A percentile compares a stretch with the other conserved stretches of the same genome.
Evolutionary conservation across 2,113 vertebrate genomes (phyloP).

Genomic region (Synchiropus splendidus): DNA sequence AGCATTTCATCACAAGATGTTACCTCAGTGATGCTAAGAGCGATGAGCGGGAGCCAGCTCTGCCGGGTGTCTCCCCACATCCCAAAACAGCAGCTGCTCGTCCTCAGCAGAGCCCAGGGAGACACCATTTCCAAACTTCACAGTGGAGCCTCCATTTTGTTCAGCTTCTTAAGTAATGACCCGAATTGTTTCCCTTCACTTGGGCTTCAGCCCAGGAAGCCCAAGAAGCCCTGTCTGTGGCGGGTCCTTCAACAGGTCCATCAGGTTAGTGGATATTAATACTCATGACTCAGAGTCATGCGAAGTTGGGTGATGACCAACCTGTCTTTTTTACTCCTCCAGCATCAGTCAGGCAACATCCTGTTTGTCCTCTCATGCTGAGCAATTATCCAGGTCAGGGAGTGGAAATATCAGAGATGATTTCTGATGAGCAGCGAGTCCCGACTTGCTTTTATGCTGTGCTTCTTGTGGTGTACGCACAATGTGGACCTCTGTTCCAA

Average conservation of each 20-base stretch:
- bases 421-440: slow-evolving; percentile 37
- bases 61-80: slow-evolving; percentile 56
- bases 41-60: too few relatives aligned
- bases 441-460: slow-evolving; percentile 2
- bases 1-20: too few relatives aligned
- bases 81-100: slow-evolving; percentile 32
- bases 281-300: slow-evolving; percentile 26
- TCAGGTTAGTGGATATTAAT: slow-evolving; percentile 45
- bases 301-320: neutral
- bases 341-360: slow-evolving; percentile 42
- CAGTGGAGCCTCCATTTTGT: slow-evolving; percentile 11
- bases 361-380: slow-evolving; percentile 55
- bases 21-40: too few relatives aligned
- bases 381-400: slow-evolving; percentile 53
- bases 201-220: slow-evolving; percentile 35
- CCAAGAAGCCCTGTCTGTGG: slow-evolving; percentile 18
- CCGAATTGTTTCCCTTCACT: slow-evolving; percentile 44
- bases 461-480: too few relatives aligned
- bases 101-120: slow-evolving; percentile 42
- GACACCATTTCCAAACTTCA: slow-evolving; percentile 46
- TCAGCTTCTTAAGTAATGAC: slow-evolving; percentile 41
- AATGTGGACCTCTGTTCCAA: too few relatives aligned
- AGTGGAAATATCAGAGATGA: slow-evolving; percentile 34
- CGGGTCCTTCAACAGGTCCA: slow-evolving; percentile 41
- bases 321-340: slow-evolving; percentile 5